phyloP scores from a whole-genome alignment of 1,140 invertebrate species.

The Eueides isabella region DNA sequence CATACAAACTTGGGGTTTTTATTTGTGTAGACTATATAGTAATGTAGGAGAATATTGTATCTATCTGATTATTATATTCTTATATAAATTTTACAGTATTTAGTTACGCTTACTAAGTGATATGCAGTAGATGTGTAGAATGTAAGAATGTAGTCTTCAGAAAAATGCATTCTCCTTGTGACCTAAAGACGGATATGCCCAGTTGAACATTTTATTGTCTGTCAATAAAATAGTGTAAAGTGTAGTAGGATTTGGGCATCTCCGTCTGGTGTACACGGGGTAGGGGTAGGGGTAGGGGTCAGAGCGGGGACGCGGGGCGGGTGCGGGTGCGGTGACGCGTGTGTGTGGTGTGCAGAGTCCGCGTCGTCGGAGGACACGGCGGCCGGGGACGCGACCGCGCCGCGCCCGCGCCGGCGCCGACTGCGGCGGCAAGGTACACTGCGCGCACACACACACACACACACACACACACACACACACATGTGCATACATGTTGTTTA shows the following conservation, averaged over 20 bases:
- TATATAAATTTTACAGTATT: no score
- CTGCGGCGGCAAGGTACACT: conserved; percentile 50
- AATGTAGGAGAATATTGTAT: no score
- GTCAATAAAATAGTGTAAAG: no score
- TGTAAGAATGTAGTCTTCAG: not conserved
- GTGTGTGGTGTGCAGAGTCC: conserved; percentile 69
- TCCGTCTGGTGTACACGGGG: conserved; percentile 2
- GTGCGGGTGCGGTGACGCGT: conserved; percentile 26
- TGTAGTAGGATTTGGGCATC: not conserved
- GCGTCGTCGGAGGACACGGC: conserved; percentile 67
- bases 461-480: not conserved
- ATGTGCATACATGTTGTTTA: conserved; percentile 21
- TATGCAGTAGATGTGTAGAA: no score
- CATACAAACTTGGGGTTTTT: conserved; percentile 23
- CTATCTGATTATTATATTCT: no score
- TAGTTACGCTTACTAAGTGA: no score
- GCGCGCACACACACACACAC: not conserved
- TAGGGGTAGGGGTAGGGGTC: conserved; percentile 15
- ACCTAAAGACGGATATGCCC: no score
- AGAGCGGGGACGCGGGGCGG: conserved; percentile 2
- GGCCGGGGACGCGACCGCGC: conserved; percentile 42
- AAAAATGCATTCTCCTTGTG: not conserved
- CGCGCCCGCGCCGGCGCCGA: conserved; percentile 52
- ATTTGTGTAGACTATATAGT: no score
- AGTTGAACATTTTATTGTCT: no score